Evolutionary conservation across 2,113 vertebrate species (phyloP), one percentile per base, ranked within the genome.

Genomic region (Otis tarda): DNA sequence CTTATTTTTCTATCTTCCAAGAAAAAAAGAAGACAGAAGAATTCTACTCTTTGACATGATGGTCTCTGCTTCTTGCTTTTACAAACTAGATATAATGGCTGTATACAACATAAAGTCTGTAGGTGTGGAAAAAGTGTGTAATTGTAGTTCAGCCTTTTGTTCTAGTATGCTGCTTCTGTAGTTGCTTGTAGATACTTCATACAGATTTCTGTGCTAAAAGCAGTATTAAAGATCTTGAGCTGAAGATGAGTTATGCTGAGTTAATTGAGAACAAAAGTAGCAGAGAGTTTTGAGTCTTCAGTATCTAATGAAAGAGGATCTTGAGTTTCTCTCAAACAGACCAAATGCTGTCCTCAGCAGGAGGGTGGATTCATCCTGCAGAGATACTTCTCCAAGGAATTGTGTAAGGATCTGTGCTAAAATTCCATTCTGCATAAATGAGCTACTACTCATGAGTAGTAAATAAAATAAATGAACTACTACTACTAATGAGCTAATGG

Each of bases 221-320:
- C 67, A 39, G 14, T 63, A 20, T 52, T 89, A 53, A 83, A 77
- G 64, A 50, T 55, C 71, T 59, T 59, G 45, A 81, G n/a, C 56
- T 71, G 74, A 87, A 67, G 64, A 87, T 84, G 59, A 91, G 59
- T 84, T 95, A 84, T 80, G 35, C 45, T 67, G 28, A 81, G 31
- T 87, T 91, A 91, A 95, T 76, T 90, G 55, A 86, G 69, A 87
- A 60, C 77, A 94, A 87, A 93, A 87, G 52, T 37, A 87, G 52
- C 12, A 2, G 10, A 2, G 10, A 41, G 20, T 55, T 95, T 70
- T 41, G 52, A 71, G 41, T 57, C 55, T 91, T 49, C 22, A 55
- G 39, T 69, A 65, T 83, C n/a, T 60, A 39, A 41, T 87, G 52
- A 67, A 94, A 83, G 76, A 83, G 35, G 8, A 70, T 33, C 47